Evolutionary conservation across 2,113 vertebrate genomes (phyloP).

Genomic region (Cheilinus undulatus): DNA sequence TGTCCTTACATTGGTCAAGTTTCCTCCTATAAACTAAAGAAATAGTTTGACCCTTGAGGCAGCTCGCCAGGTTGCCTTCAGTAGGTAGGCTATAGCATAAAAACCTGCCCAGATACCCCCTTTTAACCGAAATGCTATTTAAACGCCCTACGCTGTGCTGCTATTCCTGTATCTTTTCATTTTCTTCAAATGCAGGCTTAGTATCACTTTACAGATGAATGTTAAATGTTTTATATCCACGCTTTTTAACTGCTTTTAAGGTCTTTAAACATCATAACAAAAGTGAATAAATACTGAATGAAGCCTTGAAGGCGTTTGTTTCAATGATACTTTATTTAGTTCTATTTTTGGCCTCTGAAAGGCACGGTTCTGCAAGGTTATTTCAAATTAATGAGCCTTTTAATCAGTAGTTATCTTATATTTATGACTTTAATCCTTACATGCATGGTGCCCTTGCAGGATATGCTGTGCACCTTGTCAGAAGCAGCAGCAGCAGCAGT

Average conservation of each 20-base stretch:
- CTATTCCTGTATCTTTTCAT: constrained; percentile 16
- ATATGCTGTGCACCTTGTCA: constrained; percentile 5
- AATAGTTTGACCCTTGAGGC: background rate
- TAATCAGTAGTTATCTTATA: background rate
- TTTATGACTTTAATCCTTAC: constrained; percentile 10
- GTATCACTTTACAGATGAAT: constrained; percentile 18
- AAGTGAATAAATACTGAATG: constrained; percentile 8
- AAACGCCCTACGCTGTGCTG: background rate
- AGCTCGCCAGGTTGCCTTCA: background rate
- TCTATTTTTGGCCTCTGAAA: background rate
- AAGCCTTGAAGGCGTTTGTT: background rate
- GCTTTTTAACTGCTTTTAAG: background rate
- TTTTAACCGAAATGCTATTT: background rate
- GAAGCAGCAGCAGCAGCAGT: constrained; percentile 34
- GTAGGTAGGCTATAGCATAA: background rate
- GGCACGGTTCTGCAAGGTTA: background rate
- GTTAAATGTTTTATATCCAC: background rate
- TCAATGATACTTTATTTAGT: background rate
- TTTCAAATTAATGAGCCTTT: background rate
- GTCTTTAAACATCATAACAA: background rate
- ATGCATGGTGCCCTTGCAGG: constrained; percentile 3
- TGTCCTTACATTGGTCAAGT: background rate
- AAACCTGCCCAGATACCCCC: background rate
- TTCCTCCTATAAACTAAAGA: background rate
- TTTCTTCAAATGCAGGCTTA: constrained; percentile 10